phyloP scores from a whole-genome alignment of 2,888 invertebrate species.

The Chelonus formosanus region DNA sequence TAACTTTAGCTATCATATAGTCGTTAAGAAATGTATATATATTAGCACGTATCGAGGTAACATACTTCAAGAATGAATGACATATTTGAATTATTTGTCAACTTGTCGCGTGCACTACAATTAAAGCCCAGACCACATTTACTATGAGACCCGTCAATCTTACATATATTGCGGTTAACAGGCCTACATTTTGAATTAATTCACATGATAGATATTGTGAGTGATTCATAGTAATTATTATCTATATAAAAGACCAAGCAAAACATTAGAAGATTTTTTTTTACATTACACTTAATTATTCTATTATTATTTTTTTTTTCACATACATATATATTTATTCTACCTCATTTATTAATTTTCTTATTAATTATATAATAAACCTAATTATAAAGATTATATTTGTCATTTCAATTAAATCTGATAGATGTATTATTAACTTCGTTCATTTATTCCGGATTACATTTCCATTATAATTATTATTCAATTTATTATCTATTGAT shows the following conservation, averaged over 20 bases:
- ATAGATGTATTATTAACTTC: too few species aligned
- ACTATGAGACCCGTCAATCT: constrained; percentile 39
- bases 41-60: constrained; percentile 11
- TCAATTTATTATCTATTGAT: too few species aligned
- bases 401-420: too few species aligned
- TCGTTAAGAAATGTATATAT: background rate
- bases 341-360: too few species aligned
- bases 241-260: background rate
- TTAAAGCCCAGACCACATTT: constrained; percentile 58
- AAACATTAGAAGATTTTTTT: constrained; percentile 5
- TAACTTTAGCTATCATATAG: too few species aligned
- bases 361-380: too few species aligned
- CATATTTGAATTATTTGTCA: constrained; percentile 19
- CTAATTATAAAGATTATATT: too few species aligned
- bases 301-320: constrained; percentile 16
- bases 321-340: too few species aligned
- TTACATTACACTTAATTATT: constrained; percentile 11
- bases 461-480: too few species aligned
- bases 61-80: constrained; percentile 16
- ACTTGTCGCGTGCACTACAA: constrained; percentile 40
- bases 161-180: constrained; percentile 25
- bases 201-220: constrained; percentile 7
- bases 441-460: too few species aligned
- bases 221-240: constrained; percentile 7
- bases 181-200: constrained; percentile 25